Conservation (phyloP, 2,113 vertebrate genomes). For the Zosterops lateralis region DNA sequence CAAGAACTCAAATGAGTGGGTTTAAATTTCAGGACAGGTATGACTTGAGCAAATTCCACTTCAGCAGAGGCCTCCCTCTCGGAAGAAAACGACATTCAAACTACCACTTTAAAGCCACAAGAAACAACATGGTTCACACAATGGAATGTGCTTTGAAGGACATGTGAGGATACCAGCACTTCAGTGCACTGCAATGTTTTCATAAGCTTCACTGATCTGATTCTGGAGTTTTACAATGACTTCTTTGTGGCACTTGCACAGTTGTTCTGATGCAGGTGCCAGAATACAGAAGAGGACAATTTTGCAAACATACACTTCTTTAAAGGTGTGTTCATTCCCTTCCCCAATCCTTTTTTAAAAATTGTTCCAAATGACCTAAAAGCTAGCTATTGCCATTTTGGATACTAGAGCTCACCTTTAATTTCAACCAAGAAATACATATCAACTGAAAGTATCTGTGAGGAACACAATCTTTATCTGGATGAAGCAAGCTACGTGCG, state of each 20-base stretch:
- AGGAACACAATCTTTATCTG: constrained; percentile 57
- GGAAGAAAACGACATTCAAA: constrained; percentile 61
- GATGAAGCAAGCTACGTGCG: constrained; percentile 47
- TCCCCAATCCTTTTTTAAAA: background rate
- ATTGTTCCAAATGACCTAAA: constrained; percentile 21
- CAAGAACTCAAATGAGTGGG: background rate
- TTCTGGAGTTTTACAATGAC: constrained; percentile 74
- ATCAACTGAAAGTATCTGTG: constrained; percentile 54
- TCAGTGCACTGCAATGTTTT: constrained; percentile 51
- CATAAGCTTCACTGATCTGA: constrained; percentile 68
- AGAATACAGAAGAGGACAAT: constrained; percentile 28
- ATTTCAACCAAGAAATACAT: constrained; percentile 66
- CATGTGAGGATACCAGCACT: constrained; percentile 57
- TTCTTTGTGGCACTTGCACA: constrained; percentile 56
- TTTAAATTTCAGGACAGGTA: constrained; percentile 1
- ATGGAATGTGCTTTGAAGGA: constrained; percentile 67
- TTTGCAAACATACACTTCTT: background rate
- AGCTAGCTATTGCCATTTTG: constrained; percentile 17
- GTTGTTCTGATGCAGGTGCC: constrained; percentile 41
- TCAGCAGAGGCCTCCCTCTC: constrained; percentile 45
- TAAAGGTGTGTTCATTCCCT: background rate
- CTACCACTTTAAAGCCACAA: constrained; percentile 66
- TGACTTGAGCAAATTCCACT: constrained; percentile 24
- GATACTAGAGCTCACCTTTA: constrained; percentile 68
- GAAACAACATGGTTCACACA: constrained; percentile 65